These are phyloP conservation scores for Oryzias woworae DNA, from an alignment of 2,113 vertebrate species.

Conservation along the genomic window DNA sequence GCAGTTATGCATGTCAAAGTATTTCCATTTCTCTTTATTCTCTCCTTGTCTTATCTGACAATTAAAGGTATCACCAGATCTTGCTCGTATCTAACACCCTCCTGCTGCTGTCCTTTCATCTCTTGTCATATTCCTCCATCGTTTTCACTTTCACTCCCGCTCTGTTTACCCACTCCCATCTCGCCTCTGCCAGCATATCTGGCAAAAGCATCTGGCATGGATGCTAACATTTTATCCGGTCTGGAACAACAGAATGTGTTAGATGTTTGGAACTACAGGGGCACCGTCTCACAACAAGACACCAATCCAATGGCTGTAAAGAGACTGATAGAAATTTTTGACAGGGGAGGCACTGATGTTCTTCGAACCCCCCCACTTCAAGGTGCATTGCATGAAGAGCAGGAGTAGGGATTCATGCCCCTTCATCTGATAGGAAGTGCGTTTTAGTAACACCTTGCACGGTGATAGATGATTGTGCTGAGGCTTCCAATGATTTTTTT, in stretches of 20 bases:
- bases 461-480: constrained; percentile 26
- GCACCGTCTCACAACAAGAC: constrained; percentile 41
- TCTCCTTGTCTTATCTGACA: constrained; percentile 28
- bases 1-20: not conserved
- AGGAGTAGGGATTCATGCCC: constrained; percentile 19
- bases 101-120: constrained; percentile 34
- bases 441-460: constrained; percentile 35
- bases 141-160: constrained; percentile 6
- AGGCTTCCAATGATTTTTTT: constrained; percentile 14
- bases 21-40: not conserved
- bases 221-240: constrained; percentile 61
- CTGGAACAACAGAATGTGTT: constrained; percentile 49
- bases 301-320: constrained; percentile 35
- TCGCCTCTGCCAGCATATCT: constrained; percentile 22
- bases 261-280: constrained; percentile 32
- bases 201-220: constrained; percentile 50
- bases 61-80: constrained; percentile 28
- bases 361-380: constrained; percentile 39
- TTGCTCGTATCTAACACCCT: constrained; percentile 4
- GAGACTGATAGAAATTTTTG: constrained; percentile 50
- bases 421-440: constrained; percentile 46
- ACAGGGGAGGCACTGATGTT: constrained; percentile 27
- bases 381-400: constrained; percentile 25
- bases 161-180: constrained; percentile 21
- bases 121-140: constrained; percentile 30